phyloP scores from a whole-genome alignment of 2,888 invertebrate genomes.

The Diplazon laetatorius region DNA sequence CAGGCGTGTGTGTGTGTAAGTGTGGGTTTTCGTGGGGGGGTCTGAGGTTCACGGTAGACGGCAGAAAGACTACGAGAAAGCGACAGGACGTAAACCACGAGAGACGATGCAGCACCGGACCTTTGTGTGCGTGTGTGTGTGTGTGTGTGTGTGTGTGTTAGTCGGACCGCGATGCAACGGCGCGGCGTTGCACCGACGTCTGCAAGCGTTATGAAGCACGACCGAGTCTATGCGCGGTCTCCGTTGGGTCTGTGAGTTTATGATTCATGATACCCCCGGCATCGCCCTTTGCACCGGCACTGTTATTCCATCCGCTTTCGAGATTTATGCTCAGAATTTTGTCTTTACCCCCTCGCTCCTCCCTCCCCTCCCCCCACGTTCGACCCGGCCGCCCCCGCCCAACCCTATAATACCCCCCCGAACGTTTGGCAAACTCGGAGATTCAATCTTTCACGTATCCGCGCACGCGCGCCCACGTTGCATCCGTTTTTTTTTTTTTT shows the following conservation, averaged over 20 bases:
- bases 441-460: slow-evolving; percentile 55
- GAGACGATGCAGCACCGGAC: slow-evolving; percentile 8
- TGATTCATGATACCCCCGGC: slow-evolving; percentile 66
- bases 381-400: slow-evolving; percentile 7
- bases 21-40: slow-evolving; percentile 4
- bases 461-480: slow-evolving; percentile 45
- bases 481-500: slow-evolving; percentile 1
- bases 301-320: slow-evolving; percentile 64
- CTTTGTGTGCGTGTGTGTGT: no score
- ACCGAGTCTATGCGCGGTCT: slow-evolving; percentile 61
- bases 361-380: slow-evolving; percentile 26
- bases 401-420: slow-evolving; percentile 10
- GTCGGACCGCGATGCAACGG: neutral
- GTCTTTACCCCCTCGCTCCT: slow-evolving; percentile 50
- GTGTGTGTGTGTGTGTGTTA: no score
- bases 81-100: slow-evolving; percentile 62
- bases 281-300: slow-evolving; percentile 64
- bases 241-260: slow-evolving; percentile 34
- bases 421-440: slow-evolving; percentile 57
- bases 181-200: slow-evolving; percentile 13
- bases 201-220: slow-evolving; percentile 58
- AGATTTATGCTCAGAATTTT: slow-evolving; percentile 66
- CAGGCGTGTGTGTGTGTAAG: neutral
- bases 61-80: slow-evolving; percentile 48
- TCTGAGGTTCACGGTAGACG: neutral